Base-by-base conservation (phyloP, 2,797 vertebrate species). In the Gymnoscopelus braueri region DNA sequence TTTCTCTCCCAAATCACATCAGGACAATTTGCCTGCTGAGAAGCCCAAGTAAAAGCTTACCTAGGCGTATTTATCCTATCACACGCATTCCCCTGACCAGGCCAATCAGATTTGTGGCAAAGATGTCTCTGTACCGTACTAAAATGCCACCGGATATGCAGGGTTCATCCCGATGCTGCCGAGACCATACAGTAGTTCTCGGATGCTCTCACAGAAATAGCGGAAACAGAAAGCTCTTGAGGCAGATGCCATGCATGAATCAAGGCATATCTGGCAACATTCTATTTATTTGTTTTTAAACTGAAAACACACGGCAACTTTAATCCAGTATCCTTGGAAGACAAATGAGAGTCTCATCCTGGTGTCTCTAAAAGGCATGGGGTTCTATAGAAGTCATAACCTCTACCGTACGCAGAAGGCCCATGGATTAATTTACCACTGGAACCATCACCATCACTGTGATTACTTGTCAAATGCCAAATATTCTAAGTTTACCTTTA, bases 1-100 rank as follows among this genome's bases (percentile, higher is more conserved):
- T 85, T 87, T 86, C 84, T 87, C 84, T 65, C 68, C 75, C 60
- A 93, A 95, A 96, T 94, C 84, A 58, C 78, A 93, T 95, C 93
- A 95, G 76, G 81, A 84, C 83, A 89, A 75, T 91, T 92, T 88
- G 86, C 78, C 78, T 76, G 72, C 69, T 69, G 84, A 88, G 88
- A 86, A 83, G 84, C 81, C 81, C 52, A 44, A 56, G 81, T 90
- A 89, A 90, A 86, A 91, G 87, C 83, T 91, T 91, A 70, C 80
- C 86, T 77, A 72, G 72, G 71, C 75, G 77, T 91, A 88, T 92
- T 89, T 84, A 73, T 81, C 64, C 74, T 47, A 60, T 87, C 83
- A 78, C 77, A 67, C 87, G 81, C 89, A 87, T 91, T 91, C 74
- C 63, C 79, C 67, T 81, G 80, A 81, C 80, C 81, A 80, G 75